Evolutionary conservation across 2,113 vertebrate species (phyloP).

Genomic region (Orthochromis malagaraziensis): DNA sequence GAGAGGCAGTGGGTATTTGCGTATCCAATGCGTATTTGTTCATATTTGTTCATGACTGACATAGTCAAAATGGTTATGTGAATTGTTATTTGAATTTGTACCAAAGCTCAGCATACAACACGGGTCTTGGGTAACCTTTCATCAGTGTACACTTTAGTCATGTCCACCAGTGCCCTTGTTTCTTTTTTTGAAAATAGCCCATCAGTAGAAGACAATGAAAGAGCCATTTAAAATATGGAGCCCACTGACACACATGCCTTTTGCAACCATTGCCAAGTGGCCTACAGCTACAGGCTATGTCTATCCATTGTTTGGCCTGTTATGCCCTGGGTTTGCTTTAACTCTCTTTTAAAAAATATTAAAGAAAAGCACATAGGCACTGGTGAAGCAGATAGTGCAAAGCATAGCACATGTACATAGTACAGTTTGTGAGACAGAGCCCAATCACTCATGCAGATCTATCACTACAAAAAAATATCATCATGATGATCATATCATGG

Average conservation of each 20-base stretch:
- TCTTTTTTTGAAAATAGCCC: not conserved
- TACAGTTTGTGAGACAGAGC: not conserved
- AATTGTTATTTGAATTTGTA: not conserved
- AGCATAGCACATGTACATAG: not conserved
- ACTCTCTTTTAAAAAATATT: not conserved
- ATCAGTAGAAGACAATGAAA: constrained; percentile 42
- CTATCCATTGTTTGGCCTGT: constrained; percentile 5
- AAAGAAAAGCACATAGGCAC: not conserved
- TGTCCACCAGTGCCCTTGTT: not conserved
- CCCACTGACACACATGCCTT: constrained; percentile 30
- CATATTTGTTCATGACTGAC: not conserved
- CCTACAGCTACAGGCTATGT: constrained; percentile 53
- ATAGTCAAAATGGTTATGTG: not conserved
- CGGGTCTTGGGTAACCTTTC: not conserved
- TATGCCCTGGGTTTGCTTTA: not conserved
- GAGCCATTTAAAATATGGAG: constrained; percentile 34
- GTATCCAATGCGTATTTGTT: not conserved
- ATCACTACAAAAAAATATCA: not conserved
- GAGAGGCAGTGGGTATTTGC: not conserved
- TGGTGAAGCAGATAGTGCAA: not conserved
- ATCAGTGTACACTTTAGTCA: not conserved
- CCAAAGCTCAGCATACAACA: not conserved
- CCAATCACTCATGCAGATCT: not conserved
- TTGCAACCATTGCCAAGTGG: constrained; percentile 1
- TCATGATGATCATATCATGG: not conserved